Evolutionary conservation across 2,113 vertebrate species (phyloP).

Genomic region (Apteryx owenii): DNA sequence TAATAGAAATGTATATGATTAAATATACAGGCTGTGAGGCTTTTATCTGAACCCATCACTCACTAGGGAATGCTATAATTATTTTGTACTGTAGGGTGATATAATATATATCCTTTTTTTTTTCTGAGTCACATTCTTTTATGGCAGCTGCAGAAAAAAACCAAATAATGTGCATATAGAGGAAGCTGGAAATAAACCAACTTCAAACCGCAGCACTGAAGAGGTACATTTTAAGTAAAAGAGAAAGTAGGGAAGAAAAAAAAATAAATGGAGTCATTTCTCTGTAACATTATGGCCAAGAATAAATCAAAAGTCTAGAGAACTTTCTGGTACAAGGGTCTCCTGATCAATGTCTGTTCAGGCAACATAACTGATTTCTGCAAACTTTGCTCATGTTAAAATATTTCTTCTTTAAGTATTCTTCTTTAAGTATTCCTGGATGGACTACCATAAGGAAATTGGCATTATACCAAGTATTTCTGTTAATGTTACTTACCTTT

Average conservation of each 20-base stretch:
- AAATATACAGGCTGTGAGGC: not conserved
- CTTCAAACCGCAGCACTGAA: not conserved
- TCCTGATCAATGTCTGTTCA: not conserved
- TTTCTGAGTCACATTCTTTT: conserved; percentile 51
- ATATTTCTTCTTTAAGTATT: not conserved
- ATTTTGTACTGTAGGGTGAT: conserved; percentile 44
- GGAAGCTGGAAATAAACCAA: conserved; percentile 40
- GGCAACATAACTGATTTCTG: not conserved
- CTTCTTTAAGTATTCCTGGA: not conserved
- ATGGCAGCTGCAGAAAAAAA: conserved; percentile 40
- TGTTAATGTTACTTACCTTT: not conserved
- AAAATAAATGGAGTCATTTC: not conserved
- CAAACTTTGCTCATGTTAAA: not conserved
- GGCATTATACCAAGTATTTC: not conserved
- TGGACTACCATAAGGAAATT: not conserved
- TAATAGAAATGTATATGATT: not conserved
- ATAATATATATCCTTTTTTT: conserved; percentile 21
- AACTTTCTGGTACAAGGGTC: not conserved
- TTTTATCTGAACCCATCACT: conserved; percentile 31
- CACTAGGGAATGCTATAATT: conserved; percentile 30
- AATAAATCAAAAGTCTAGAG: not conserved
- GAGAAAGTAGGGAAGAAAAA: not conserved
- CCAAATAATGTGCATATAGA: conserved; percentile 3
- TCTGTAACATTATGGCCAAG: not conserved
- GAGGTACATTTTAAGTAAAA: conserved; percentile 33